Base-by-base conservation (phyloP, 2,797 vertebrate genomes). In the Coranthus polyacanthus region DNA sequence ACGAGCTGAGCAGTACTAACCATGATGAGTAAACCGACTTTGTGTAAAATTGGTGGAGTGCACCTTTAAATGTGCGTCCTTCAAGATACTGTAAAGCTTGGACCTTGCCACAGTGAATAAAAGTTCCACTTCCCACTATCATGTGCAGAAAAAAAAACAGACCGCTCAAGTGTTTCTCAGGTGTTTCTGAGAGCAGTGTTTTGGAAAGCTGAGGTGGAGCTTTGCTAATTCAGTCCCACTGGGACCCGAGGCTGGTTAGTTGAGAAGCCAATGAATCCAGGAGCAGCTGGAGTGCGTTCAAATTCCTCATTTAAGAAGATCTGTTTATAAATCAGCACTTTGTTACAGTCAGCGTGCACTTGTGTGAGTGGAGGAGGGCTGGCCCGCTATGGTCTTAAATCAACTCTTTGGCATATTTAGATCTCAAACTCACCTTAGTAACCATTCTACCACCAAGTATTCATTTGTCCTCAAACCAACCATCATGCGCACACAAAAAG, bases 141-240 rank as follows among this genome's bases (percentile, higher is more conserved):
- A 11, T 38, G 24, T 20, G 13, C 7, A 41, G 39, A 46, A 34
- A 46, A 38, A 32, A n/a, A n/a, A n/a, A n/a, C n/a, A n/a, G n/a
- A n/a, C n/a, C n/a, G n/a, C n/a, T n/a, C n/a, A 51, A 36, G 17
- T 24, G 22, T 36, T 60, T 49, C 47, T 49, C 32, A 36, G 39
- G 7, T 32, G 46, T 57, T 57, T 47, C n/a, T 3, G 5, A 59
- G 43, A 16, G 38, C 17, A 65, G 60, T 18, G 44, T 34, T 3
- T 43, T 46, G 24, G 17, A 60, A 39, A 60, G 29, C 20, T 2
- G 4, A 29, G 49, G 32, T 46, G 2, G 26, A 32, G 52, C 54
- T 65, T 44, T 13, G 12, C 54, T 65, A 42, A 53, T 54, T 64
- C 41, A 53, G 37, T 29, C 20, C 61, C 61, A 36, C n/a, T 10